Evolutionary conservation across 2,888 invertebrate species (phyloP).

Genomic region (Mesoligia furuncula): DNA sequence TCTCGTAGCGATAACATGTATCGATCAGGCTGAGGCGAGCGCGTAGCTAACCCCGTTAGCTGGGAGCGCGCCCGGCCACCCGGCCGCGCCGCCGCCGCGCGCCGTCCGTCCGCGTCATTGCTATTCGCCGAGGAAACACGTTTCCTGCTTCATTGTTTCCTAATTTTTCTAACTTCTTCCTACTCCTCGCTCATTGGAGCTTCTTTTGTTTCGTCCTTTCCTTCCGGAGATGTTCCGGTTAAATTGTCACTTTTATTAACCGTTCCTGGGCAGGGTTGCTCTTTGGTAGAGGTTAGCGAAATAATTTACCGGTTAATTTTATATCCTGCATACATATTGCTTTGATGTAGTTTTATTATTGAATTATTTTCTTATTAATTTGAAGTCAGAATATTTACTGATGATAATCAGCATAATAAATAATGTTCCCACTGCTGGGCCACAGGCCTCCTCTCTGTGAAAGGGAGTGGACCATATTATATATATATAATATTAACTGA

Average conservation of each 20-base stretch:
- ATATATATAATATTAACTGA: slow-evolving; percentile 8
- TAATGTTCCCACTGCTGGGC: too few species aligned
- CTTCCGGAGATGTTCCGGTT: slow-evolving; percentile 83
- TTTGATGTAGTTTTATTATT: not conserved
- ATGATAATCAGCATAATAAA: too few species aligned
- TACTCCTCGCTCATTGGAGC: slow-evolving; percentile 74
- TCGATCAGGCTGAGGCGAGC: slow-evolving; percentile 63
- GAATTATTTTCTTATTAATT: slow-evolving; percentile 1
- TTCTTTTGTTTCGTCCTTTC: slow-evolving; percentile 83
- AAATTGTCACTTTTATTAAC: slow-evolving; percentile 86
- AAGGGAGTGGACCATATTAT: too few species aligned
- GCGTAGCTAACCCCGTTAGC: slow-evolving; percentile 65
- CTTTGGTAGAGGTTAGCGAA: slow-evolving; percentile 58
- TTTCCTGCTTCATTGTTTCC: slow-evolving; percentile 86
- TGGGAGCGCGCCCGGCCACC: slow-evolving; percentile 50
- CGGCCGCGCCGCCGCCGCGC: slow-evolving; percentile 37
- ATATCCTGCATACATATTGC: slow-evolving; percentile 5
- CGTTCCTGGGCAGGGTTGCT: slow-evolving; percentile 71
- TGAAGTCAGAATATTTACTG: slow-evolving; percentile 5
- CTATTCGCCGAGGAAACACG: slow-evolving; percentile 79
- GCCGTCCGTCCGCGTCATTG: slow-evolving; percentile 67
- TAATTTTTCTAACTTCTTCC: slow-evolving; percentile 85
- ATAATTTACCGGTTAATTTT: slow-evolving; percentile 66
- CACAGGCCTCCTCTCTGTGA: too few species aligned
- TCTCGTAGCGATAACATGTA: slow-evolving; percentile 60